These are phyloP conservation scores for Caenorhabditis auriculariae DNA, from an alignment of 2,888 invertebrate species.

Conservation along the genomic window DNA sequence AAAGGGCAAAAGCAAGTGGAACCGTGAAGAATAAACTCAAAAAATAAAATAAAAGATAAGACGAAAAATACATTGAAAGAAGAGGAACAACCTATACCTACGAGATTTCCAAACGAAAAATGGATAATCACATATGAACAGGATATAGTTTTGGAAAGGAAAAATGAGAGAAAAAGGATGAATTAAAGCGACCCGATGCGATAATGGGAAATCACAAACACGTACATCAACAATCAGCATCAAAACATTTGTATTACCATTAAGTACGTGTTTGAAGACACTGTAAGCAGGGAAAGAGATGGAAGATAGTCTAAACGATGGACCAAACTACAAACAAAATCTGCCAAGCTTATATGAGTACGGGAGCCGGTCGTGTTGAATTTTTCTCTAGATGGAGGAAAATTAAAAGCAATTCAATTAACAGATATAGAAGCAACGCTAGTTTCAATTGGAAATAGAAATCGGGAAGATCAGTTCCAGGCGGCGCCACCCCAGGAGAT, in stretches of 20 bases:
- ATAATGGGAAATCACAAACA: not conserved
- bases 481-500: no score
- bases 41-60: not conserved
- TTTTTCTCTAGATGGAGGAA: no score
- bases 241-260: not conserved
- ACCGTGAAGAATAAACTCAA: not conserved
- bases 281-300: not conserved
- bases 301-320: not conserved
- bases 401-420: no score
- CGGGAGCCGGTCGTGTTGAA: not conserved
- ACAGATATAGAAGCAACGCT: no score
- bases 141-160: conserved; percentile 1
- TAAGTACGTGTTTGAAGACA: not conserved
- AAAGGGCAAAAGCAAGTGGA: not conserved
- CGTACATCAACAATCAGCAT: not conserved
- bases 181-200: conserved; percentile 2
- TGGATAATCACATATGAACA: no score
- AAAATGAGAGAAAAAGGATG: not conserved
- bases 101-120: no score
- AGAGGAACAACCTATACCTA: no score
- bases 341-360: not conserved
- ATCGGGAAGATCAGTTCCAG: no score
- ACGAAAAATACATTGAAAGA: not conserved
- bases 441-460: no score
- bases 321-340: not conserved